Evolutionary conservation across 1,140 invertebrate species (phyloP).

Genomic region (Copidosoma floridanum): DNA sequence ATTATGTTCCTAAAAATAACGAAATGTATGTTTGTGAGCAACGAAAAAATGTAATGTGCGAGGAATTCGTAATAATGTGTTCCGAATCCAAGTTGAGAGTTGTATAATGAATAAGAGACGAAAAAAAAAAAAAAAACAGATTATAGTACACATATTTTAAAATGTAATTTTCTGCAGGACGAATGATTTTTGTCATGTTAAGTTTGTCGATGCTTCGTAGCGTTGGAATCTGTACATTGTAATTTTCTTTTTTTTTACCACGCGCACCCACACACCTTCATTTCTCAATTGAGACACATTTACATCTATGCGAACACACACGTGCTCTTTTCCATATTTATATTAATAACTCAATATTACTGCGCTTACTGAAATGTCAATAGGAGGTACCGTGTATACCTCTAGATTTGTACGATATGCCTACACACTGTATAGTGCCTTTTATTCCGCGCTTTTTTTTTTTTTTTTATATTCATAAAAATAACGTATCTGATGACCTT

Average conservation of each 20-base stretch:
- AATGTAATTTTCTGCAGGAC: neutral
- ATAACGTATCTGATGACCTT: neutral
- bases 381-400: conserved; percentile 6
- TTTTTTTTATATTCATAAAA: no score
- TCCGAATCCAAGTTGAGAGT: no score
- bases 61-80: neutral
- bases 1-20: conserved; percentile 49
- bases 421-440: conserved; percentile 20
- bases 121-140: neutral
- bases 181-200: neutral
- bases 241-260: no score
- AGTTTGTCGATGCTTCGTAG: no score
- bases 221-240: no score
- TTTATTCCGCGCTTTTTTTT: conserved; percentile 1
- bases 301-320: neutral
- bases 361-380: neutral
- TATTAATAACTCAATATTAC: neutral
- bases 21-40: neutral
- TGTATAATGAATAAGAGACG: neutral
- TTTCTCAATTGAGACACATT: no score
- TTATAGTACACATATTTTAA: neutral
- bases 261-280: no score
- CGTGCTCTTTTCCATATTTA: neutral
- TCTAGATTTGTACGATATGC: conserved; percentile 16
- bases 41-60: neutral